phyloP scores from a whole-genome alignment of 2,888 invertebrate species.

The Drosophila kanekoi region DNA sequence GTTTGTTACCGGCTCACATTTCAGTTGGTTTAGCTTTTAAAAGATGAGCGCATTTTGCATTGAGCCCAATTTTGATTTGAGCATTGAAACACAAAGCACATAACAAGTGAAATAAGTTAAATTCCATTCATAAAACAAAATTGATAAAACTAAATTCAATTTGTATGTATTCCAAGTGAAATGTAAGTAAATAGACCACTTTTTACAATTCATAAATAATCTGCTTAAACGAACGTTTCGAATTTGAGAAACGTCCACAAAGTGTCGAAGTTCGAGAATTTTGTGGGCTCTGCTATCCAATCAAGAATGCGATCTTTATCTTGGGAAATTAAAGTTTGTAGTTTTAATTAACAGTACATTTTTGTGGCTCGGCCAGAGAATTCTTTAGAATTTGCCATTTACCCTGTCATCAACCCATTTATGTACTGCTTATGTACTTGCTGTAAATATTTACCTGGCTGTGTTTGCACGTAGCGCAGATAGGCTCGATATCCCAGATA shows the following conservation, averaged over 20 bases:
- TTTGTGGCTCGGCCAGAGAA: not conserved
- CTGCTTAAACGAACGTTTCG: not conserved
- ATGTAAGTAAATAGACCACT: constrained; percentile 30
- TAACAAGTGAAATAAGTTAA: not conserved
- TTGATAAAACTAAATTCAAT: not conserved
- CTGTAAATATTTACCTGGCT: constrained; percentile 65
- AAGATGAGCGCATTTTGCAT: not conserved
- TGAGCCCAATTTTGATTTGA: constrained; percentile 7
- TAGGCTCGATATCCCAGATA: constrained; percentile 82
- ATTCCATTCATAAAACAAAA: not conserved
- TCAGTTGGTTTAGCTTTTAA: constrained; percentile 20
- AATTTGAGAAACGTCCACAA: too few relatives aligned
- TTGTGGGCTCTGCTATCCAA: too few relatives aligned
- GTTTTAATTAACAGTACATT: not conserved
- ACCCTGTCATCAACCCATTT: constrained; percentile 1
- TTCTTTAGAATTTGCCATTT: not conserved
- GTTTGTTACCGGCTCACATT: constrained; percentile 9
- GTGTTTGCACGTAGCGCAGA: constrained; percentile 74
- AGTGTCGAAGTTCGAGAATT: too few relatives aligned
- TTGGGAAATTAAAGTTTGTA: not conserved
- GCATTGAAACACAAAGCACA: constrained; percentile 11
- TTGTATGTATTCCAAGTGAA: constrained; percentile 30
- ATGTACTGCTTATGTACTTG: constrained; percentile 1
- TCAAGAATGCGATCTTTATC: not conserved
- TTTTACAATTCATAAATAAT: too few relatives aligned